phyloP scores from a whole-genome alignment of 2,113 vertebrate species.

The Takifugu bimaculatus region DNA sequence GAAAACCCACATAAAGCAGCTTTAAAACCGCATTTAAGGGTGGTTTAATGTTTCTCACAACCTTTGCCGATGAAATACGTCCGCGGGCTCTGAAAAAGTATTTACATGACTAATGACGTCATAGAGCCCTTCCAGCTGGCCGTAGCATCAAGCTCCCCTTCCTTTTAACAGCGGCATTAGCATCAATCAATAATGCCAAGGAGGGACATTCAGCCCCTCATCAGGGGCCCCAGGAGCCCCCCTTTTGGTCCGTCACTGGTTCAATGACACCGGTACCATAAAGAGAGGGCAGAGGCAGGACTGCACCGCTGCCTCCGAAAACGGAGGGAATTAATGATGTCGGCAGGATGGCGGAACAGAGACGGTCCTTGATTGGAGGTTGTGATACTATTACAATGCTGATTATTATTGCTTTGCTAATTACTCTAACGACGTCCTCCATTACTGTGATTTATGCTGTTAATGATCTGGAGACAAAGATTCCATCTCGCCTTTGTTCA shows the following conservation, averaged over 20 bases:
- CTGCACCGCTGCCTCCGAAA: no score
- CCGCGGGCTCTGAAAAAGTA: no score
- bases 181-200: neutral
- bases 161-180: no score
- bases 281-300: constrained; percentile 3
- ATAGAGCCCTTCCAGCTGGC: no score
- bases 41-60: no score
- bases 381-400: constrained; percentile 39
- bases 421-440: constrained; percentile 54
- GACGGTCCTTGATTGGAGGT: constrained; percentile 47
- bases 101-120: no score
- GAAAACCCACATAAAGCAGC: no score
- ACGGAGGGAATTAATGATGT: constrained; percentile 47
- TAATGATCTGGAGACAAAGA: constrained; percentile 35
- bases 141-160: no score
- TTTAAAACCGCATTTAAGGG: no score
- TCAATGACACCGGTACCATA: constrained; percentile 6
- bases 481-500: constrained; percentile 29
- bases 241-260: neutral
- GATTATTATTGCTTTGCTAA: constrained; percentile 62
- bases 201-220: no score
- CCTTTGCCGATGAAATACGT: no score
- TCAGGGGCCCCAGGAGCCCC: neutral
- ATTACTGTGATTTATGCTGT: constrained; percentile 54
- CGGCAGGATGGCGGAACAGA: constrained; percentile 37